A percentile compares a stretch with the other conserved stretches of the same genome.
These are phyloP conservation scores for Intellagama lesueurii DNA, from an alignment of 2,797 vertebrate genomes.

Conservation along the genomic window DNA sequence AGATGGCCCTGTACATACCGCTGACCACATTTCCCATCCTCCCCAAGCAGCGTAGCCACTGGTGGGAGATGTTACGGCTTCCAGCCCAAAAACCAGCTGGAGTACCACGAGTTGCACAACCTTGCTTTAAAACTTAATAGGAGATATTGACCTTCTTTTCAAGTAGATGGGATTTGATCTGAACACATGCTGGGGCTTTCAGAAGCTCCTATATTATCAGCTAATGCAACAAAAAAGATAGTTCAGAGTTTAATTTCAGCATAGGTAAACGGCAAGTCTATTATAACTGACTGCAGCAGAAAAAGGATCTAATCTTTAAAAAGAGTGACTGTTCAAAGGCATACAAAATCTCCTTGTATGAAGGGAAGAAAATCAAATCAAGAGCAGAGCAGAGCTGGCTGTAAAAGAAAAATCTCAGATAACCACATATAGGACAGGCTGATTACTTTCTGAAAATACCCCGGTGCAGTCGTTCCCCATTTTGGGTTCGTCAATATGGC, in stretches of 20 bases:
- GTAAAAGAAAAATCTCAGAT: neutral
- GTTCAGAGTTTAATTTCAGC: constrained; percentile 33
- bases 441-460: neutral
- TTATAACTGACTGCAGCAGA: constrained; percentile 5
- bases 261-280: constrained; percentile 14
- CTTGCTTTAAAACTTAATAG: neutral
- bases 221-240: constrained; percentile 19
- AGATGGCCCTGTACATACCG: too few relatives aligned
- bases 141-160: constrained; percentile 24
- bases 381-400: neutral
- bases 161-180: constrained; percentile 23
- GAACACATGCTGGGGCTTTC: neutral
- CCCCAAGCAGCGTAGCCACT: too few relatives aligned
- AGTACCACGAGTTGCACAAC: too few relatives aligned
- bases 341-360: constrained; percentile 22
- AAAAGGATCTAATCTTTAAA: neutral
- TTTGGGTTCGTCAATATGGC: too few relatives aligned
- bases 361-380: constrained; percentile 3
- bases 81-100: too few relatives aligned
- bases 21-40: too few relatives aligned
- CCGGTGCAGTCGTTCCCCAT: too few relatives aligned
- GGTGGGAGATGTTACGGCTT: too few relatives aligned
- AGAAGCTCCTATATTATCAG: constrained; percentile 20
- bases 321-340: constrained; percentile 6
- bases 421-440: neutral